phyloP scores from a whole-genome alignment of 2,797 vertebrate species.

The Macropodus opercularis region DNA sequence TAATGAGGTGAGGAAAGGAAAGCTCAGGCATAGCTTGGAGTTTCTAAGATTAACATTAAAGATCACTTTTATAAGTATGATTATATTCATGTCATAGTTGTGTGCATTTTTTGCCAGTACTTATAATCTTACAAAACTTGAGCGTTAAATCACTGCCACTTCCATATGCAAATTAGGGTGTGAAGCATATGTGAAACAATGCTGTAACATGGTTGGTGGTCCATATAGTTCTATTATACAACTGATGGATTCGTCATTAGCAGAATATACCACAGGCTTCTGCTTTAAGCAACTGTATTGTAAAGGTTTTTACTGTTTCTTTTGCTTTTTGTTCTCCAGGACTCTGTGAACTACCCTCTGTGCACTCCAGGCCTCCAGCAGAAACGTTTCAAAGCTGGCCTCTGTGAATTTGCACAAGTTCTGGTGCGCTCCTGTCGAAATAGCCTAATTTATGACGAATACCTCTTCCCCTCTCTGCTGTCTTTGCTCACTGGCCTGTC shows the following conservation, averaged over 20 bases:
- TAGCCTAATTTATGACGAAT: conserved; percentile 84
- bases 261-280: conserved; percentile 5
- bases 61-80: too few relatives aligned
- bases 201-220: conserved; percentile 48
- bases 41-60: too few relatives aligned
- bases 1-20: conserved; percentile 82
- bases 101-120: conserved; percentile 1
- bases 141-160: conserved; percentile 26
- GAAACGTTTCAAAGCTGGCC: conserved; percentile 81
- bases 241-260: conserved; percentile 33
- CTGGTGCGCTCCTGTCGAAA: conserved; percentile 83
- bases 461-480: conserved; percentile 84
- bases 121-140: too few relatives aligned
- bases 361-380: conserved; percentile 73
- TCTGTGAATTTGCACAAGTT: conserved; percentile 82
- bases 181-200: conserved; percentile 13
- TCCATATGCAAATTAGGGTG: conserved; percentile 31
- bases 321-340: conserved; percentile 72
- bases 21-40: not conserved
- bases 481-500: conserved; percentile 88
- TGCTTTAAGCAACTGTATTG: not conserved
- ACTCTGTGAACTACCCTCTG: conserved; percentile 86
- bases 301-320: conserved; percentile 19
- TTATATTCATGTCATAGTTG: too few relatives aligned
- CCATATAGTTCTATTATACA: conserved; percentile 47